These are phyloP conservation scores for Hydroisotoma schaefferi DNA, from an alignment of 2,888 invertebrate genomes.

Conservation along the genomic window DNA sequence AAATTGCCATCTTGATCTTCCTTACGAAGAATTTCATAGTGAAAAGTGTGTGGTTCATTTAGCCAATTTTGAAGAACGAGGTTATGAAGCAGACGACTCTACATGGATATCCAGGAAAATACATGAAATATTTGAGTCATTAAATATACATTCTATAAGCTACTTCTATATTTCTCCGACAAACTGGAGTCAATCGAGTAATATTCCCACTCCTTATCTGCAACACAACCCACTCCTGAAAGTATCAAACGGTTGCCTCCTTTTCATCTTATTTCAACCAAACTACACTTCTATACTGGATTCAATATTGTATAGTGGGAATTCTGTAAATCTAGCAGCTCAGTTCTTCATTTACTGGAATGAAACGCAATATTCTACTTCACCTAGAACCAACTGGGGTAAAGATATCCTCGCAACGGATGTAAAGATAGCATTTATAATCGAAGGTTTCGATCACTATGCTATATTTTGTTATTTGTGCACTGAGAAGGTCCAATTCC, in stretches of 20 bases:
- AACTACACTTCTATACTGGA: background rate
- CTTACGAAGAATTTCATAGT: background rate
- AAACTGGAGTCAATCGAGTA: too few relatives aligned
- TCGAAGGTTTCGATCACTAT: background rate
- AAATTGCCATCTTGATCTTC: too few relatives aligned
- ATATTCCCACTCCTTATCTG: too few relatives aligned
- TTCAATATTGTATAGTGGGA: background rate
- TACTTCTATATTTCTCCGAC: too few relatives aligned
- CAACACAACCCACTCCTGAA: background rate
- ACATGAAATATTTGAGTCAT: too few relatives aligned
- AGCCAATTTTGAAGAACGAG: background rate
- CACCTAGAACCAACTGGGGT: background rate
- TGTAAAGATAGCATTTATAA: background rate
- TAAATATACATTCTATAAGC: too few relatives aligned
- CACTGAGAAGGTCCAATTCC: background rate
- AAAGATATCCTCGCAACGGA: background rate
- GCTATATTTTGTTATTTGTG: background rate
- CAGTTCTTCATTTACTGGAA: background rate
- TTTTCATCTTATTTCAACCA: background rate
- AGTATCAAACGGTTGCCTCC: background rate
- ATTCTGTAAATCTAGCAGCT: background rate
- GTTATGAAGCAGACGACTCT: background rate
- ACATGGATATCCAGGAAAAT: too few relatives aligned
- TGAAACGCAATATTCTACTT: background rate
- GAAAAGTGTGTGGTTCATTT: background rate